Base-by-base conservation (phyloP, 2,888 invertebrate genomes). In the Pecten maximus region DNA sequence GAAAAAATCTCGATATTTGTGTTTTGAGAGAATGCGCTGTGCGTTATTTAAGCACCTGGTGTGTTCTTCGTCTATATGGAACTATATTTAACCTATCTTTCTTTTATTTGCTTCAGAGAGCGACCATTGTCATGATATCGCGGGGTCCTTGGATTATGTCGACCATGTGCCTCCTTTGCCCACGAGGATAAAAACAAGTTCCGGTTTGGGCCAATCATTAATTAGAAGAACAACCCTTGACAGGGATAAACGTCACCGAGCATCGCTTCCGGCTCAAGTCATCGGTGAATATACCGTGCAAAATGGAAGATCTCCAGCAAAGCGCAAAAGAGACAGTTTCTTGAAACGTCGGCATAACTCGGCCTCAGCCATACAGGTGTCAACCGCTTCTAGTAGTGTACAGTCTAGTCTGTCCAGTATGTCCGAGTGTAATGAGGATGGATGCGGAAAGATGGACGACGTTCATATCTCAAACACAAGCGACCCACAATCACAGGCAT, bases 361-460 rank as follows among this genome's bases (percentile, higher is more conserved):
- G 6, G 87, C 88, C 35, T 90, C 87, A 35, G 60, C 89, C 28
- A 74, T 74, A 35, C 74, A 74, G 74, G 16, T 89, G n/a, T 44
- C 89, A 8, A 40, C 48, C 19, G 88, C 87, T 28, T 40, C 86
- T 6, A 28, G 40, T 23, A 89, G 91, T 44, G 74, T 88, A 23
- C 89, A 60, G 48, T 74, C 89, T 12, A 60, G 88, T 60, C 40
- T 91, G n/a, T 60, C 40, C 16, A 89, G 88, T 35, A 91, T 91
- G 91, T 88, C 89, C 8, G 91, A 91, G 89, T 89, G 91, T 89
- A 89, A 91, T 54, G 91, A 91, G 88, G 50, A 89, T 74, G 91
- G 89, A 23, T 40, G 35, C 28, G 88, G 50, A 12, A n/a, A 87
- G 48, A 88, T 88, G 40, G 40, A 74, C 74, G 74, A 74, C 35